Percentiles rank a stretch among this genome's conserved stretches.
Evolutionary conservation across 2,113 vertebrate genomes (phyloP).

Genomic region (Mustela lutreola): DNA sequence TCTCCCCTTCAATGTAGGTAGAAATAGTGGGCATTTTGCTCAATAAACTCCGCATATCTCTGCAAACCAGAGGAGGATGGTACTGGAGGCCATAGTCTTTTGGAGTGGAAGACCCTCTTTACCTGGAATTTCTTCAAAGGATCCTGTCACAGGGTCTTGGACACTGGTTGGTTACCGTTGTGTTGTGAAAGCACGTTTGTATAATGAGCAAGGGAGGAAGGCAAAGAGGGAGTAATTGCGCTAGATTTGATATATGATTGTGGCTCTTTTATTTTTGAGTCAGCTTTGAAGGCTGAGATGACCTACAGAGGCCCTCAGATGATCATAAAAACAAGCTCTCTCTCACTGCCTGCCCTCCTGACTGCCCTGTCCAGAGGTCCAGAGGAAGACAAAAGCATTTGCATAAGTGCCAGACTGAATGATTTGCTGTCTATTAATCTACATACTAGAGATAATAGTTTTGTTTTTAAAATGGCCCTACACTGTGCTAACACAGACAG

Average conservation of each 20-base stretch:
- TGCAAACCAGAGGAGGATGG: not conserved
- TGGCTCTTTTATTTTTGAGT: conserved; percentile 25
- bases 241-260: conserved; percentile 34
- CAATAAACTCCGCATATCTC: not conserved
- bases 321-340: not conserved
- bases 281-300: not conserved
- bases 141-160: not conserved
- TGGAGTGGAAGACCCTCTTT: not conserved
- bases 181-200: not conserved
- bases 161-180: not conserved
- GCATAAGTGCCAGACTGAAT: conserved; percentile 45
- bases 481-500: conserved; percentile 52
- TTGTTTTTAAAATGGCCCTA: not conserved
- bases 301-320: not conserved
- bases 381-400: conserved; percentile 39
- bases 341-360: not conserved
- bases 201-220: not conserved
- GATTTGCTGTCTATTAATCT: conserved; percentile 50
- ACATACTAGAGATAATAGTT: conserved; percentile 49
- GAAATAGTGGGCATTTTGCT: not conserved
- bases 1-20: not conserved
- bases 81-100: not conserved
- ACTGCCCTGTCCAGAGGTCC: not conserved
- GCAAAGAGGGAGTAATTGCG: not conserved
- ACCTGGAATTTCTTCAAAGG: not conserved